These are phyloP conservation scores for Scytalopus superciliaris DNA, from an alignment of 2,113 vertebrate genomes.

Conservation along the genomic window DNA sequence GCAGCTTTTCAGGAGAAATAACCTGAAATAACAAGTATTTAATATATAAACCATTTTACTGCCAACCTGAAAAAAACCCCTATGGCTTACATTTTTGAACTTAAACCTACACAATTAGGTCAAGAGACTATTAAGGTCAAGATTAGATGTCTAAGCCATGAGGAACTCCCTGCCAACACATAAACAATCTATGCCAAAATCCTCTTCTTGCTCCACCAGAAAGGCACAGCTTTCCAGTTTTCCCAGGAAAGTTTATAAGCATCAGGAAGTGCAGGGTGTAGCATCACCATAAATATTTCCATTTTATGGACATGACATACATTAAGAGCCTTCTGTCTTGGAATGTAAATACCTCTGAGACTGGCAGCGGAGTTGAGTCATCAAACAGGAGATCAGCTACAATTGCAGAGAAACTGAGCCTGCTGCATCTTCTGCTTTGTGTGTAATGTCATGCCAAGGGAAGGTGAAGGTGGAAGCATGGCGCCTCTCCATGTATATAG, in stretches of 20 bases:
- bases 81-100: background rate
- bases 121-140: background rate
- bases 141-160: background rate
- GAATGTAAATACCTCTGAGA: background rate
- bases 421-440: background rate
- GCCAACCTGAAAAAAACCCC: background rate
- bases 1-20: background rate
- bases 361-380: background rate
- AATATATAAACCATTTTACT: background rate
- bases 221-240: background rate
- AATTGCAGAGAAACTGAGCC: background rate
- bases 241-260: slow-evolving; percentile 10
- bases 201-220: background rate
- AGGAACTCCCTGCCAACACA: background rate
- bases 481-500: background rate
- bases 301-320: background rate
- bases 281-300: background rate
- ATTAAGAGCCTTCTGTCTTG: background rate
- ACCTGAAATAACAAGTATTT: background rate
- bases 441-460: background rate
- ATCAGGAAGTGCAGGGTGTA: background rate
- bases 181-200: background rate
- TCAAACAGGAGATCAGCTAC: background rate
- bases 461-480: background rate
- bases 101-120: background rate